Evolutionary conservation across 2,888 invertebrate genomes (phyloP), one percentile per base, ranked within the genome.

Genomic region (Aleiodes leptofemur): DNA sequence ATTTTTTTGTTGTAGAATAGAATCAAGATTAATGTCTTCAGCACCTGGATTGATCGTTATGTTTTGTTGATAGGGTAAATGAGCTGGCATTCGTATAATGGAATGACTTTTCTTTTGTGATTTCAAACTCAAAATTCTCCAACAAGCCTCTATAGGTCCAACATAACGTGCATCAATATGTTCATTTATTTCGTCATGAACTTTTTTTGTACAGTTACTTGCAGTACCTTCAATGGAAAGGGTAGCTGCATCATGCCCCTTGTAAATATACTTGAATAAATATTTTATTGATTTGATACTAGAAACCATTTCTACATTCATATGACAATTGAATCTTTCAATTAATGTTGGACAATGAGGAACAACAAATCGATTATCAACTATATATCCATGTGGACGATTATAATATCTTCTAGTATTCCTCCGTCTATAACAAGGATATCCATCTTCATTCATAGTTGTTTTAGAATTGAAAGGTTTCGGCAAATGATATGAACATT

Each of bases 51-150:
- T 38, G 66, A 73, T 55, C 11, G 57, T 56, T 16, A 73, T 29
- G 50, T 31, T 69, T 43, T 73, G 73, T 66, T 80, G 69, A 61
- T 78, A 77, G 4, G 76, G 76, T 61, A 80, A 73, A 75, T 80
- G 79, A n/a, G 80, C 71, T 14, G 79, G 78, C 43, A 80, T 69
- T 14, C 78, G 77, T 23, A 31, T 68, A 23, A 79, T 73, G 7
- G 78, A 16, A 68, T 80, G 79, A 74, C 78, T 80, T 70, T 78
- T 80, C 11, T 80, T 76, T 69, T 80, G 81, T 56, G 78, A 73
- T n/a, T 73, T 64, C 72, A 78, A 78, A 59, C 77, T 72, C 9
- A 76, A 71, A 50, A 82, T 80, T 14, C 80, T 70, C 76, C 77
- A 79, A 68, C 71, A 70, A 8, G 81, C 81, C 73, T 82, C 80